Evolutionary conservation across 2,113 vertebrate species (phyloP), one percentile per base, ranked within the genome.

Genomic region (Tinamus guttatus): DNA sequence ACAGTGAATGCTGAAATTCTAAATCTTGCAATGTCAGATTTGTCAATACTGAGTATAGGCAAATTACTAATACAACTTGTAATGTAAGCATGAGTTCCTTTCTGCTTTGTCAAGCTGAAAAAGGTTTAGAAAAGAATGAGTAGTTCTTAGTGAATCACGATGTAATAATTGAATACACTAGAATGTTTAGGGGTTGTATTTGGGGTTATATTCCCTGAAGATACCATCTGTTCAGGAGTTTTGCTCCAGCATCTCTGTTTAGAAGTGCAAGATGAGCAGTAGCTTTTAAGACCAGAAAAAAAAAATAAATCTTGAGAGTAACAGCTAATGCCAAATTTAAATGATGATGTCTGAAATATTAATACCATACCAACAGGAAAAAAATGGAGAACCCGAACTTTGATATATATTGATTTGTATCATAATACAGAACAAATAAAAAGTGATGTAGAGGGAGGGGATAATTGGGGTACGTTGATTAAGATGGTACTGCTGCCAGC

Each of bases 171-270:
- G 38, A 52, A 79, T 81, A 52, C 47, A 60, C 32, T 93, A 81
- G 84, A 92, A 96, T 94, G 89, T 81, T 84, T 86, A 77, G 40
- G 16, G 11, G 14, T 85, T 92, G 59, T 81, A 19, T 74, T 93
- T 17, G n/a, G 56, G 51, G 81, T 94, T 92, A 60, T 49, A 60
- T 68, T 93, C 45, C 77, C 47, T 67, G 28, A 78, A 81, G 76
- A 71, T 75, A 71, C 80, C 86, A 88, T 90, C 94, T 95, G 86
- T 78, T 90, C 30, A 41, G 30, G 62, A 74, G 64, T 77, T 79
- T 41, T 88, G 79, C 25, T 84, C 7, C 4, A 43, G 7, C 14
- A 18, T 51, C 45, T 80, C 80, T 93, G 69, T 69, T 93, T 40
- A 71, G 3, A 65, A 80, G 30, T 70, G 11, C 8, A 51, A 81